Evolutionary conservation across 2,113 vertebrate genomes (phyloP).

Genomic region (Pao palembangensis): DNA sequence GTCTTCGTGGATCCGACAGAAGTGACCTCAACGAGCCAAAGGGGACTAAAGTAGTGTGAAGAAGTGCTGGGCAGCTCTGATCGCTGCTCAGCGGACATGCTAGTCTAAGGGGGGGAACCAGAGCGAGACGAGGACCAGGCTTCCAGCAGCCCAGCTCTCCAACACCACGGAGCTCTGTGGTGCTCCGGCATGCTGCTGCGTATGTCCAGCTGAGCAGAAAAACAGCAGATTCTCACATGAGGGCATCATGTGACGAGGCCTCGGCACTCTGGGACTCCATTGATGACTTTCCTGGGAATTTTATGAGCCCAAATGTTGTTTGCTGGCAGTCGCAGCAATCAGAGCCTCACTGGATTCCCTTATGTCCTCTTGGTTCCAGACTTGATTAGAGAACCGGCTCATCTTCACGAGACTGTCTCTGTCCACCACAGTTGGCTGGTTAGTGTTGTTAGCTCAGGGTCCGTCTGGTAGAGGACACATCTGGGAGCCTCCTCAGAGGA

Average conservation of each 20-base stretch:
- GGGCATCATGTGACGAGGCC: conserved; percentile 72
- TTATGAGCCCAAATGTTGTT: conserved; percentile 29
- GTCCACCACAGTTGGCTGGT: too few species aligned
- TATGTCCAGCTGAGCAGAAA: conserved; percentile 70
- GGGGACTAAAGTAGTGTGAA: too few species aligned
- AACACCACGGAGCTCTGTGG: conserved; percentile 7
- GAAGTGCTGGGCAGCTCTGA: conserved; percentile 33
- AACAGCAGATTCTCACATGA: conserved; percentile 79
- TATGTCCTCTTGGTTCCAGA: neutral
- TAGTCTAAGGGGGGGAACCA: neutral
- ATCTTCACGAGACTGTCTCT: too few species aligned
- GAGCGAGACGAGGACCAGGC: neutral
- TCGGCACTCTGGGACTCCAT: conserved; percentile 52
- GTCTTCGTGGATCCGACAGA: neutral
- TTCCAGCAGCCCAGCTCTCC: conserved; percentile 3
- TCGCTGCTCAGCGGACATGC: neutral
- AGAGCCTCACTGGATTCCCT: neutral
- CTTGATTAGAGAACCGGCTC: neutral
- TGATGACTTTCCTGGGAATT: conserved; percentile 33
- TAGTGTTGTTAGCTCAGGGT: too few species aligned
- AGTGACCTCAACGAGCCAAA: too few species aligned
- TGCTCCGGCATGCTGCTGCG: conserved; percentile 45
- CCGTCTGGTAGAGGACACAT: too few species aligned
- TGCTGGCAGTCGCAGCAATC: conserved; percentile 32
- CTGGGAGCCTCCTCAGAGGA: neutral